Evolutionary conservation across 2,797 vertebrate genomes (phyloP).

Genomic region (Pangasius macronema): DNA sequence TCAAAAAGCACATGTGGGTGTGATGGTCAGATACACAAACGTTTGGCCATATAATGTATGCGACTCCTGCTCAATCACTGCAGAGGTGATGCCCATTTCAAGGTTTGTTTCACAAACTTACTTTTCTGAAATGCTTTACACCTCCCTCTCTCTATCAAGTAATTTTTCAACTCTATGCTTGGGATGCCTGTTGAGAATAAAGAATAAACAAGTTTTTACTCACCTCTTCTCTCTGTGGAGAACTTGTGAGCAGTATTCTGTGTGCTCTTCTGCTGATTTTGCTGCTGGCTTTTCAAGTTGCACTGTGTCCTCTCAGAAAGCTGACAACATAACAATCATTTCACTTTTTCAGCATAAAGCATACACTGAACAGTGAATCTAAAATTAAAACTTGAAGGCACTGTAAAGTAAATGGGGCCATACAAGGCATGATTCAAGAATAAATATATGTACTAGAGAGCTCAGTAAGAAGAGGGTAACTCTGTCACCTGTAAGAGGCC

Average conservation of each 20-base stretch:
- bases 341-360: slow-evolving; percentile 6
- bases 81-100: not conserved
- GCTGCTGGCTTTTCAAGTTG: slow-evolving; percentile 43
- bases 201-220: slow-evolving; percentile 19
- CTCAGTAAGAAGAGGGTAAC: not conserved
- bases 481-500: slow-evolving; percentile 89
- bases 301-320: slow-evolving; percentile 46
- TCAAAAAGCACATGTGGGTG: not conserved
- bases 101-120: not conserved
- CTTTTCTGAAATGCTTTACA: not conserved
- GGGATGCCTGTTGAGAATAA: not conserved
- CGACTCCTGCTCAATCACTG: not conserved
- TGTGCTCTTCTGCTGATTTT: slow-evolving; percentile 44
- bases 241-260: slow-evolving; percentile 35
- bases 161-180: not conserved
- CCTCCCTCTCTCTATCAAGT: not conserved
- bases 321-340: slow-evolving; percentile 35
- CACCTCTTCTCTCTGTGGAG: slow-evolving; percentile 43
- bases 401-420: not conserved
- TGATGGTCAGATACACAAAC: not conserved
- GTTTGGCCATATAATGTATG: not conserved
- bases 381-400: not conserved
- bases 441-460: not conserved
- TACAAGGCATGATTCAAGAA: not conserved
- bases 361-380: not conserved